phyloP scores from a whole-genome alignment of 1,140 invertebrate genomes.

The Papilio polytes region DNA sequence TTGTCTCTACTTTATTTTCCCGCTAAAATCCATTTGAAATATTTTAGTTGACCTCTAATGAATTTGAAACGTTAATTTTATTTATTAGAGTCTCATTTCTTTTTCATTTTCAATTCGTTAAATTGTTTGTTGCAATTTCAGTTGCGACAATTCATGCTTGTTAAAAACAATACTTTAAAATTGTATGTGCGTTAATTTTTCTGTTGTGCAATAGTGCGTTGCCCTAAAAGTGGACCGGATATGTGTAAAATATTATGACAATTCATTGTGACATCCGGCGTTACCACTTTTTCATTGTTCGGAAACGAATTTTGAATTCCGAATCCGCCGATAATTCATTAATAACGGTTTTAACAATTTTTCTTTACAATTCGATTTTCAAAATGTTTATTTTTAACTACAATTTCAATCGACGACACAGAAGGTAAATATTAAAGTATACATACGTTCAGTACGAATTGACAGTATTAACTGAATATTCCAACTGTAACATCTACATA shows the following conservation, averaged over 20 bases:
- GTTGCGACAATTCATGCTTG: not conserved
- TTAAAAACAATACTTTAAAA: not conserved
- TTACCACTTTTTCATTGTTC: constrained; percentile 31
- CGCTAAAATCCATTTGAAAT: too few relatives aligned
- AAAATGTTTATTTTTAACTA: not conserved
- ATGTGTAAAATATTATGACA: constrained; percentile 39
- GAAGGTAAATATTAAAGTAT: too few relatives aligned
- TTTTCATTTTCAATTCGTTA: not conserved
- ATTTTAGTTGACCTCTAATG: too few relatives aligned
- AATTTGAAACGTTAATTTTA: not conserved
- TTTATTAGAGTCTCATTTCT: not conserved
- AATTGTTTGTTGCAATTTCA: not conserved
- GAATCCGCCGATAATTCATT: constrained; percentile 28
- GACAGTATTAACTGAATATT: too few relatives aligned
- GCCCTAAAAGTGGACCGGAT: constrained; percentile 16
- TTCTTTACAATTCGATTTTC: not conserved
- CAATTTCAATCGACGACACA: too few relatives aligned
- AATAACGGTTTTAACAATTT: not conserved
- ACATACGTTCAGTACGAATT: too few relatives aligned
- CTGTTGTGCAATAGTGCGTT: not conserved
- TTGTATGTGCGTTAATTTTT: not conserved
- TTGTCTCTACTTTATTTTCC: too few relatives aligned
- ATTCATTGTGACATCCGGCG: constrained; percentile 33
- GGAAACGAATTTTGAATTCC: constrained; percentile 32
- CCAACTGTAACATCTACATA: too few relatives aligned